phyloP scores from a whole-genome alignment of 2,888 invertebrate genomes.

The Rhagophthalmus giganteus region DNA sequence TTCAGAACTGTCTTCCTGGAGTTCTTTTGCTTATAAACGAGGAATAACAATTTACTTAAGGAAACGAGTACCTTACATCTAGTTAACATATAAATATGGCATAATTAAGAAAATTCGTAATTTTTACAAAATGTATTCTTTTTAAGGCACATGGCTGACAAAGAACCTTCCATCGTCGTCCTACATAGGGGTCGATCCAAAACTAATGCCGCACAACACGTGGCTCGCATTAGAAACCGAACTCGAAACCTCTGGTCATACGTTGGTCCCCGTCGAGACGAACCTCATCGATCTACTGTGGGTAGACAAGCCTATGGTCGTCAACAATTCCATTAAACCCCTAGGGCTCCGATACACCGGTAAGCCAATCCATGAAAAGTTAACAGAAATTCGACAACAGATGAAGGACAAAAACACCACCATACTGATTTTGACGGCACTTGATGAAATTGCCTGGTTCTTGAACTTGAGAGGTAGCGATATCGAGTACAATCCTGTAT shows the following conservation, averaged over 20 bases:
- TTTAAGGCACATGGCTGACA: conserved; percentile 70
- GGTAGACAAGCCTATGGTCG: conserved; percentile 61
- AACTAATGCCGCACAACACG: conserved; percentile 65
- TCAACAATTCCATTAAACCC: conserved; percentile 60
- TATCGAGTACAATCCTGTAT: conserved; percentile 86
- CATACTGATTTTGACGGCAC: conserved; percentile 70
- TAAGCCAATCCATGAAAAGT: conserved; percentile 66
- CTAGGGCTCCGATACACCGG: conserved; percentile 66
- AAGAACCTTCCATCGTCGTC: conserved; percentile 66
- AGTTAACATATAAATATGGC: background rate
- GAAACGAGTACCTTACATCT: too few relatives aligned
- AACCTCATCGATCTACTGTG: conserved; percentile 82
- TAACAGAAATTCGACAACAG: conserved; percentile 64
- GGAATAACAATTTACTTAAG: too few relatives aligned
- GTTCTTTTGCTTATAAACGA: too few relatives aligned
- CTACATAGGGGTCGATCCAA: conserved; percentile 77
- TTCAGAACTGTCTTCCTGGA: too few relatives aligned
- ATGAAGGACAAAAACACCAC: conserved; percentile 69
- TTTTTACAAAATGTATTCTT: background rate
- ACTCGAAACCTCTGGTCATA: conserved; percentile 65
- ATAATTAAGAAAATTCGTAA: background rate
- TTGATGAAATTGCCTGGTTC: conserved; percentile 88
- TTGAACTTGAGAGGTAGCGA: conserved; percentile 88
- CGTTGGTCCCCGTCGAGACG: conserved; percentile 62
- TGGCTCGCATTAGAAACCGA: conserved; percentile 65